Evolutionary conservation across 1,140 invertebrate species (phyloP), one percentile per base, ranked within the genome.

Genomic region (Musca vetustissima): DNA sequence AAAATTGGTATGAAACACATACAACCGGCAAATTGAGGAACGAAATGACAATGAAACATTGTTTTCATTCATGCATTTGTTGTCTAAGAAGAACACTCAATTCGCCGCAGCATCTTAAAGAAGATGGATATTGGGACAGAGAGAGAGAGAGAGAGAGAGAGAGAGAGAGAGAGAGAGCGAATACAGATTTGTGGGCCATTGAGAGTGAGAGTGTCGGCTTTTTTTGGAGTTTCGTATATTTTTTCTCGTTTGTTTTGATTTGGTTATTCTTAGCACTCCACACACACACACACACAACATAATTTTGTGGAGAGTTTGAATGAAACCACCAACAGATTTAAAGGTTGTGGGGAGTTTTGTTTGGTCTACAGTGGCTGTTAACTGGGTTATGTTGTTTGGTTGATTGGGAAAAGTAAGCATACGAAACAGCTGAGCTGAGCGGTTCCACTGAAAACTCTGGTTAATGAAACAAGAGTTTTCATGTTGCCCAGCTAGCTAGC

Each of bases 221-320:
- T 19, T 19, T 4, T 28, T 14, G 28, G 13, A 15, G 13, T 28
- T 24, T 57, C 13, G 15, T n/a, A 57, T 4, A 8, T 59, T 28
- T 59, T 28, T 59, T 32, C 17, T n/a, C 15, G n/a, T 61, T 61
- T 61, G 28, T 61, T 61, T 61, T 61, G 25, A 61, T 61, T 36
- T 61, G n/a, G n/a, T 36, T 61, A 36, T 61, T 36, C 57, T 43
- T 43, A 17, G 48, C 13, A 19, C 21, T 11, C 4, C 17, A 19
- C n/a, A n/a, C n/a, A n/a, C n/a, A n/a, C n/a, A n/a, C n/a, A n/a
- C n/a, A n/a, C n/a, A n/a, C 49, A 52, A 52, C 49, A 52, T 19
- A 43, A 43, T 43, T 43, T 4, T 43, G 49, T 22, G 21, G 24
- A 57, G 25, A n/a, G n/a, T n/a, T 55, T 21, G 14, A 24, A 55